Evolutionary conservation across 2,888 invertebrate species (phyloP), one percentile per base, ranked within the genome.

Genomic region (Tachina fera): DNA sequence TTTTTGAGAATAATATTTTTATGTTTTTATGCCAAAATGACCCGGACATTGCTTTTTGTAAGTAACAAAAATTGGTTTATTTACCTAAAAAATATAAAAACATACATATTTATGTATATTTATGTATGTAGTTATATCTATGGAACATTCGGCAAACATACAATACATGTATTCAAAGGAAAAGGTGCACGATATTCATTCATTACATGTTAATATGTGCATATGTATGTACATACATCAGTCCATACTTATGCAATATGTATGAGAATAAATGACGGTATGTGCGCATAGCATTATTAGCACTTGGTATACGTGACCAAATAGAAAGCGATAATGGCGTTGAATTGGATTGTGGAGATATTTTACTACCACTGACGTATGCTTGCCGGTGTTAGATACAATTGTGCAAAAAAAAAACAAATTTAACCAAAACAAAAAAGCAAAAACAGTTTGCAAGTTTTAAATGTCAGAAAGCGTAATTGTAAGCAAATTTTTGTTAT

Each of bases 271-370:
- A 9, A 53, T 65, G 53, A 14, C 5, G 31, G 31, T 31, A 31
- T 31, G 31, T 63, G 61, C n/a, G 47, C 43, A 49, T 43, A 83
- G 61, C 76, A 49, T 65, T 71, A 49, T 65, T 71, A 51, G 63
- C 43, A 56, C 49, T 63, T 71, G 83, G 83, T 67, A 49, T 86
- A 86, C 86, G 86, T 86, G 86, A 86, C 86, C 49, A 83, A 83
- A 49, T 56, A 80, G 47, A 79, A 71, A 79, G 51, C 76, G 65
- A 61, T 76, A 83, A 86, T 86, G 86, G 86, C 83, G 86, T 71
- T 80, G 53, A 60, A 70, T 51, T 78, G 65, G 81, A 67, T 78
- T 74, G 77, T 77, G 67, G 19, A 67, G 31, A 76, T 65, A 71
- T 47, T 68, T 53, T 61, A 19, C 74, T 47, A 77, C 68, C 72